These are phyloP conservation scores for Cryptocheilus praepositus DNA, from an alignment of 2,888 invertebrate species.

Conservation along the genomic window DNA sequence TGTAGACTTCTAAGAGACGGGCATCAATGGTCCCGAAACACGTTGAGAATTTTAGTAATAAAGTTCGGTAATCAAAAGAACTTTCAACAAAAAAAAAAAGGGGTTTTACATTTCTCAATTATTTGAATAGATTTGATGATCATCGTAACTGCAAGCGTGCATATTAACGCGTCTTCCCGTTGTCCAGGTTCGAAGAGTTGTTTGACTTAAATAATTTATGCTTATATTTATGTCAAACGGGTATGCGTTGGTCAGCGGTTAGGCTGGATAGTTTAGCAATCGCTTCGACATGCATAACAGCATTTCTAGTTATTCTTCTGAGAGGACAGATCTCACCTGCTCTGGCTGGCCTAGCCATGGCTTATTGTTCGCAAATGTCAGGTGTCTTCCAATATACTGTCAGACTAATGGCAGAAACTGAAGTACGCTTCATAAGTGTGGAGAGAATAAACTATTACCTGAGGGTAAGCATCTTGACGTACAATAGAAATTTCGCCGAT, in stretches of 20 bases:
- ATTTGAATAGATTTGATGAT: too few relatives aligned
- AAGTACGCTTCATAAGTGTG: slow-evolving; percentile 76
- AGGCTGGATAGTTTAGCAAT: slow-evolving; percentile 67
- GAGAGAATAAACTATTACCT: slow-evolving; percentile 73
- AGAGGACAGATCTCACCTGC: slow-evolving; percentile 75
- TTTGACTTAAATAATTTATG: slow-evolving; percentile 76
- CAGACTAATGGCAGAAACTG: slow-evolving; percentile 75
- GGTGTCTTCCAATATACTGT: slow-evolving; percentile 78
- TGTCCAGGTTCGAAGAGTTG: slow-evolving; percentile 74
- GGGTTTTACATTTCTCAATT: too few relatives aligned
- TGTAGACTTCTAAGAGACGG: too few relatives aligned
- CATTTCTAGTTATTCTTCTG: slow-evolving; percentile 76
- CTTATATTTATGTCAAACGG: slow-evolving; percentile 75
- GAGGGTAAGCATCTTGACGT: slow-evolving; percentile 50
- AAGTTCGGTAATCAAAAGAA: too few relatives aligned
- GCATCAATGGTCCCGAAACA: too few relatives aligned
- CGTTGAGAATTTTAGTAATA: too few relatives aligned
- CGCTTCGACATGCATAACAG: slow-evolving; percentile 74
- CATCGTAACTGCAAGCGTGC: neutral
- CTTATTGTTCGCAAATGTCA: slow-evolving; percentile 78
- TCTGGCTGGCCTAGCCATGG: slow-evolving; percentile 79
- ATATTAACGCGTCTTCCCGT: neutral
- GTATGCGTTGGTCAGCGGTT: slow-evolving; percentile 73
- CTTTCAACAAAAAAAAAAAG: too few relatives aligned
- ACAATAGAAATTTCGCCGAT: neutral